A percentile compares a stretch with the other conserved stretches of the same genome.
Conservation (phyloP, 1,140 invertebrate species). For the Steinernema feltiae region DNA sequence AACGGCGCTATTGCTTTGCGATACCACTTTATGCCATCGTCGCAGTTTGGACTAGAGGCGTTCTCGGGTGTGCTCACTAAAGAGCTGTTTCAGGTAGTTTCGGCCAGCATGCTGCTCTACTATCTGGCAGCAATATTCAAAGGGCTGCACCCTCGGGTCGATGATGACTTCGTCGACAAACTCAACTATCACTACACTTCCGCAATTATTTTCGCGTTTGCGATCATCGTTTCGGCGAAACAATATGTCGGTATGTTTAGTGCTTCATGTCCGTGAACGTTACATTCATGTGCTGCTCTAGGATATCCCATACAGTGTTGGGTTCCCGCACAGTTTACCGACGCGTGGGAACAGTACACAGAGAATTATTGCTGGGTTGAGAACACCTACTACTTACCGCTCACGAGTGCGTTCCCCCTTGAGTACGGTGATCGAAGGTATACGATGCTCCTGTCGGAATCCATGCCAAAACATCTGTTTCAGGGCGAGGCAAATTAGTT, state of each 20-base stretch:
- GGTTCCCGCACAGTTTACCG: slow-evolving; percentile 59
- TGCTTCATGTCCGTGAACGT: background rate
- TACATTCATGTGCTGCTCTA: slow-evolving; percentile 24
- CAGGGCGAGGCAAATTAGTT: slow-evolving; percentile 56
- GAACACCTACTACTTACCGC: slow-evolving; percentile 56
- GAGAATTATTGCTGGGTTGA: slow-evolving; percentile 59
- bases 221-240: slow-evolving; percentile 58
- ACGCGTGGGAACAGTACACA: slow-evolving; percentile 57
- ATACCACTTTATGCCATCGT: background rate
- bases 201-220: slow-evolving; percentile 57
- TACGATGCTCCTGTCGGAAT: too few relatives aligned
- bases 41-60: background rate
- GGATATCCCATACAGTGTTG: slow-evolving; percentile 58
- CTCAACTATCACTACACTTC: slow-evolving; percentile 58
- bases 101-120: slow-evolving; percentile 57
- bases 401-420: slow-evolving; percentile 57
- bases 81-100: slow-evolving; percentile 43
- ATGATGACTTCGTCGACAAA: slow-evolving; percentile 58
- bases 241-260: slow-evolving; percentile 52
- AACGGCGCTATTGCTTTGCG: background rate
- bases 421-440: slow-evolving; percentile 57
- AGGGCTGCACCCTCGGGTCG: slow-evolving; percentile 55
- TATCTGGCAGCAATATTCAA: slow-evolving; percentile 58
- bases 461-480: too few relatives aligned
- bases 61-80: background rate